Evolutionary conservation across 2,888 invertebrate species (phyloP), one percentile per base, ranked within the genome.

Genomic region (Amblyjoppa fuscipennis): DNA sequence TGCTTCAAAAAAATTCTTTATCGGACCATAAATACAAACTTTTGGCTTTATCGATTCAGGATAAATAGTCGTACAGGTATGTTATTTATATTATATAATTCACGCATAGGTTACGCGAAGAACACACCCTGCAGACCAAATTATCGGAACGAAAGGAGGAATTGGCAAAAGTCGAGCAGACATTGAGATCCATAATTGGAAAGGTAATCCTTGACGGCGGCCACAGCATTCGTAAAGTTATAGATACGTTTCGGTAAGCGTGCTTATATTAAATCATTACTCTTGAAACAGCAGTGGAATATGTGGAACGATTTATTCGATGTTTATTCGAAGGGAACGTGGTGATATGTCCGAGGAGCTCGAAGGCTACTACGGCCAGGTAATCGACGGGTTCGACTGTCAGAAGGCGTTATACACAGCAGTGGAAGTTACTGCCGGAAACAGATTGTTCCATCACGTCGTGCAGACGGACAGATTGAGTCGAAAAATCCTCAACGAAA

Each of bases 321-420:
- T 20, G 0, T 73, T 81, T 61, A 76, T 71, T 34, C 81, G 31
- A 41, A 93, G 93, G 34, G 88, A 91, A 74, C 91, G 93, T 20
- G 90, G 91, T 64, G 93, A 94, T 11, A 94, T 94, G 94, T 91
- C 91, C 6, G 90, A 92, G 45, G 94, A 94, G 88, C 93, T 94
- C 3, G 91, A 90, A 81, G 91, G 92, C 74, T 99, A 99, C 94
- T 98, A 97, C 92, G 99, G 99, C 0, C 98, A 98, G 0, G 98
- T 99, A 0, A 99, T 99, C 89, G 99, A 99, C 94, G 99, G 99
- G 94, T 99, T 99, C 92, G 98, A 98, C 86, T 99, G 99, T 93
- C 99, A 99, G 91, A 98, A 98, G 93, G 98, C 98, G 70, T 99
- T 99, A 91, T 99, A 99, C 93, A 99, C 99, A 1, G 99, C 99